Evolutionary conservation across 2,888 invertebrate genomes (phyloP), one percentile per base, ranked within the genome.

Genomic region (Gnatocerus cornutus): DNA sequence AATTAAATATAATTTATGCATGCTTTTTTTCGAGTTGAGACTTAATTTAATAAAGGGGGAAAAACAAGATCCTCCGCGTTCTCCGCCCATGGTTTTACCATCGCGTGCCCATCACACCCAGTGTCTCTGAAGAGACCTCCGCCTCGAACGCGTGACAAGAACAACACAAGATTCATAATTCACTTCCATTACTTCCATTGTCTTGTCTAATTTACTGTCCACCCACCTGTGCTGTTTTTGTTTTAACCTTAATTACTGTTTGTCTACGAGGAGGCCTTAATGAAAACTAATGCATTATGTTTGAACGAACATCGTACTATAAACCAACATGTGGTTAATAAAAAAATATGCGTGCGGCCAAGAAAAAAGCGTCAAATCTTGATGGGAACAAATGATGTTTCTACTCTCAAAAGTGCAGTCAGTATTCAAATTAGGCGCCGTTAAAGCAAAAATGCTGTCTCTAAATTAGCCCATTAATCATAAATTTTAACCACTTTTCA

Each of bases 91-190:
- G 56, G 33, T 33, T 16, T 30, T 59, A 66, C 64, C 71, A 68
- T 76, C 63, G 76, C 77, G 76, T 76, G 77, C 62, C 62, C 64
- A 56, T 75, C 76, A 75, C 76, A 74, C 77, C 77, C 74, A 72
- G 56, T 74, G 77, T 76, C 77, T 76, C 76, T 72, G 76, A 76
- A 77, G 77, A 76, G 77, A 76, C 76, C 69, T 39, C 56, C 58
- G 45, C 67, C 67, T 67, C 50, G 52, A 45, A 27, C 73, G 68
- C 72, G 72, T 73, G 76, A 76, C 76, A 77, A 75, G 74, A 76
- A 71, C 66, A 73, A 71, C 74, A 73, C 70, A 77, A 76, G 76
- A 77, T 77, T 74, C 76, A 76, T 77, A 76, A 77, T 76, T 77
- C 73, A 76, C 71, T 71, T 76, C 73, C 73, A 74, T 74, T 68